phyloP scores from a whole-genome alignment of 2,113 vertebrate genomes.

The Calidris pygmaea region DNA sequence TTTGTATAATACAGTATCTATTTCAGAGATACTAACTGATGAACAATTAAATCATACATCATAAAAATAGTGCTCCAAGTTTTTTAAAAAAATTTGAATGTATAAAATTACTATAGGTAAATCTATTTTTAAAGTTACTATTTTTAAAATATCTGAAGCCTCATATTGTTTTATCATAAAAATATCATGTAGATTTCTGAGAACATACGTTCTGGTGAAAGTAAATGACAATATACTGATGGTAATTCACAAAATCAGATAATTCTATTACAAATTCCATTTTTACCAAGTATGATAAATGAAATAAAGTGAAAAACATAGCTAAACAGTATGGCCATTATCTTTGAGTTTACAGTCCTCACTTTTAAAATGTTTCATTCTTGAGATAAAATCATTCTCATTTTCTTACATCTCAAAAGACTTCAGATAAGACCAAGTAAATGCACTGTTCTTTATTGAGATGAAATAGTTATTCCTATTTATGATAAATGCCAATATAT shows the following conservation, averaged over 20 bases:
- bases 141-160: background rate
- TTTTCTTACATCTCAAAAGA: background rate
- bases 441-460: background rate
- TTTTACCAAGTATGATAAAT: background rate
- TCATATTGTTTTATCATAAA: background rate
- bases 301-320: background rate
- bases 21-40: background rate
- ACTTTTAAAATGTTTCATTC: background rate
- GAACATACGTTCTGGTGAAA: background rate
- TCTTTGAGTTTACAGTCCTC: background rate
- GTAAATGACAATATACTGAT: background rate
- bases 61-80: rapidly evolving
- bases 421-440: background rate
- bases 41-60: background rate
- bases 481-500: background rate
- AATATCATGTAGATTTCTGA: background rate
- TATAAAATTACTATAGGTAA: background rate
- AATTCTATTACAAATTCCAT: background rate
- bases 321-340: background rate
- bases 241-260: background rate
- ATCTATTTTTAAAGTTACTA: background rate
- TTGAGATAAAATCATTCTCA: background rate
- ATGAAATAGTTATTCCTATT: background rate
- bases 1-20: background rate
- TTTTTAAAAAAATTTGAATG: background rate